Evolutionary conservation across 2,113 vertebrate species (phyloP).

Genomic region (Recurvirostra avosetta): DNA sequence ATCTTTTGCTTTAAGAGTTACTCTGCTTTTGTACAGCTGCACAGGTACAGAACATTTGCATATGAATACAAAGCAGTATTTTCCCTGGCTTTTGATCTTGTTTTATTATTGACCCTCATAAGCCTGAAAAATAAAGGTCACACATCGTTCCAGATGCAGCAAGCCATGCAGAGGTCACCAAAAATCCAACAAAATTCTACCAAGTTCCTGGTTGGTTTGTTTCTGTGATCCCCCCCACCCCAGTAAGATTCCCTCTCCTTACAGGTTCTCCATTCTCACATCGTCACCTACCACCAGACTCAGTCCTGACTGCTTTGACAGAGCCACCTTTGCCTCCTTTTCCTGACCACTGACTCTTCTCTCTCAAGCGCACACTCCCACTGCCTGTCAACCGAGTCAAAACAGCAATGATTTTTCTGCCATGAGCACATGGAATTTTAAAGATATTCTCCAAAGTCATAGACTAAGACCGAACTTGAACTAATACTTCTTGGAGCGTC

Average conservation of each 20-base stretch:
- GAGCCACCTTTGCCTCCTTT: neutral
- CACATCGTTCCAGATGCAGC: neutral
- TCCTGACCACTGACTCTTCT: neutral
- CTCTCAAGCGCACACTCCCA: neutral
- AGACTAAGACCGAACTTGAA: neutral
- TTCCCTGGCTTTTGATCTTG: neutral
- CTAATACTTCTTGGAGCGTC: rapidly evolving
- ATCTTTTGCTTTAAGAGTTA: neutral
- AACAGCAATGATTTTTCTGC: neutral
- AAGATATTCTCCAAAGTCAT: neutral
- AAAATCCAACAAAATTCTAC: neutral
- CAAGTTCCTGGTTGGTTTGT: neutral
- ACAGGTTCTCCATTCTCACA: neutral
- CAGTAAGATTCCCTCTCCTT: neutral
- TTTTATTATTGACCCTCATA: neutral
- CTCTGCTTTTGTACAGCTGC: neutral
- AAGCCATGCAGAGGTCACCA: neutral
- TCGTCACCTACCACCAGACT: neutral
- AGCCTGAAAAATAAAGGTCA: neutral
- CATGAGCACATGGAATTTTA: neutral
- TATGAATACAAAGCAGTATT: neutral
- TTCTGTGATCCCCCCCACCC: neutral
- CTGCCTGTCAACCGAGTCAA: neutral
- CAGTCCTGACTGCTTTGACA: neutral
- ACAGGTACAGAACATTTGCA: neutral